Base-by-base conservation (phyloP, 2,888 invertebrate genomes). In the Lysandra coridon region DNA sequence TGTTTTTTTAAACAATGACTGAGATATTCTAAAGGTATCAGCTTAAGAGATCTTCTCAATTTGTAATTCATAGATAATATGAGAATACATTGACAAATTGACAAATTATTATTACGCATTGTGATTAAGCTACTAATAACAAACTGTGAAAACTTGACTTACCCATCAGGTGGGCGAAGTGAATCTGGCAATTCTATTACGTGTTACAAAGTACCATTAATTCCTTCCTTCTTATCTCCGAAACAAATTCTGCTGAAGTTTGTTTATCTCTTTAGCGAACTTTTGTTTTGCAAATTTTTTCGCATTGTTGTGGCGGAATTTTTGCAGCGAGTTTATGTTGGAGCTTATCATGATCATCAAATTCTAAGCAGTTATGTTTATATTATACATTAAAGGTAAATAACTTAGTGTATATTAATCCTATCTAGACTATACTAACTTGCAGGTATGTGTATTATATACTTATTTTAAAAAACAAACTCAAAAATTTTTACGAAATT, bases 221-320 rank as follows among this genome's bases (percentile, higher is more conserved):
- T 69, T 33, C 33, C 33, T 69, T 69, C 37, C 69, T 37, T 30
- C 33, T 14, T 69, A 69, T 69, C 69, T 69, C 69, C 69, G 69
- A 69, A 69, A 69, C 33, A 37, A 69, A 69, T 69, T 69, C 33
- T 37, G 33, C 69, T 37, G 33, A 69, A 69, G 69, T 37, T 69
- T 69, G 69, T 69, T 69, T 69, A 69, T 69, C 69, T 69, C 69
- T 69, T 69, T 17, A 33, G 33, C 12, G 69, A 69, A 69, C 69
- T 69, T 69, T 69, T 69, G 69, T 69, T 37, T 69, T 33, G 69
- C 69, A 69, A 33, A 69, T 69, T 69, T 69, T 69, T 69, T 69
- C 17, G 33, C 69, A 69, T 69, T 69, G 33, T 69, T 69, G 33
- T 37, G 69, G 69, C 33, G 33, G 33, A 33, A 69, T 33, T 69